Evolutionary conservation across 2,888 invertebrate genomes (phyloP).

Genomic region (Drosophila peninsularis): DNA sequence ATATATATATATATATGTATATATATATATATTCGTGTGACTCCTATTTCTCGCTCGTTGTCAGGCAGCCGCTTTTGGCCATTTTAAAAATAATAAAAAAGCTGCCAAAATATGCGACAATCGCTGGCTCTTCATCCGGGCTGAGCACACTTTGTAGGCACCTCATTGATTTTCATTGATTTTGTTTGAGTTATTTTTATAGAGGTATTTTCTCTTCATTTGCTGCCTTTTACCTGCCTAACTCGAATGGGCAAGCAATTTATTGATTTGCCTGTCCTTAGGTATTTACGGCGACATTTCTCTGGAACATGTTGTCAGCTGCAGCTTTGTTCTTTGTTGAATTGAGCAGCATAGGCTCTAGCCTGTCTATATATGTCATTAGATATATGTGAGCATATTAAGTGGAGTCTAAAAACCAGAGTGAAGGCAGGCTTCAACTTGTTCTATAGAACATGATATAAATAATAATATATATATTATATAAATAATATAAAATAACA

Average conservation of each 20-base stretch:
- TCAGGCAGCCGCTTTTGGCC: conserved; percentile 32
- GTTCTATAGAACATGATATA: no score
- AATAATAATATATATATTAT: no score
- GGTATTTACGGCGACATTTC: conserved; percentile 32
- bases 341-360: no score
- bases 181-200: conserved; percentile 70
- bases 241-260: conserved; percentile 35
- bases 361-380: no score
- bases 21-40: neutral
- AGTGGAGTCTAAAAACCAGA: no score
- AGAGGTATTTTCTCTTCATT: conserved; percentile 22
- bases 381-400: no score
- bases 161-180: conserved; percentile 75
- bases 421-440: no score
- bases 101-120: conserved; percentile 26
- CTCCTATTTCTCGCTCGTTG: conserved; percentile 13
- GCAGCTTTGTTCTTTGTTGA: neutral
- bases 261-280: conserved; percentile 43
- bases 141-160: conserved; percentile 45
- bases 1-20: neutral
- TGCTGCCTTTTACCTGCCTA: conserved; percentile 13
- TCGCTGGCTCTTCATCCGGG: conserved; percentile 3
- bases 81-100: conserved; percentile 41
- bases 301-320: conserved; percentile 1
- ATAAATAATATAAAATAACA: no score